These are phyloP conservation scores for Tetheella fluctuosa DNA, from an alignment of 2,888 invertebrate species.

Conservation along the genomic window DNA sequence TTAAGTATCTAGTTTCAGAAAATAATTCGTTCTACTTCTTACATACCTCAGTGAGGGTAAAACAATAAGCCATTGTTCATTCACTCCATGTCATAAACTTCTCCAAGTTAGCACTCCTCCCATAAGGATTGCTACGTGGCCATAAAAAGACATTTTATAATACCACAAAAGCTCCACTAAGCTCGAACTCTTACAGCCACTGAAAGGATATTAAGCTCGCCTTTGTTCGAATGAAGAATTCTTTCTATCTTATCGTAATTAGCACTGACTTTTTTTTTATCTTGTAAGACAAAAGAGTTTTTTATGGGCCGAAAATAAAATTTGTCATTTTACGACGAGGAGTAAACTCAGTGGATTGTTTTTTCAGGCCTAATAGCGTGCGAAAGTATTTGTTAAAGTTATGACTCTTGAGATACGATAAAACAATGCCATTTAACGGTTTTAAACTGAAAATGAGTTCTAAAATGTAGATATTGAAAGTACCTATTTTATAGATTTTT, in stretches of 20 bases:
- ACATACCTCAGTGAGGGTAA: neutral
- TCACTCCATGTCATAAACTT: conserved; percentile 3
- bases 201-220: conserved; percentile 6
- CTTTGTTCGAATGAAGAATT: conserved; percentile 13
- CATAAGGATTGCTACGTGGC: neutral
- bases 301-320: conserved; percentile 7
- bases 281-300: conserved; percentile 1
- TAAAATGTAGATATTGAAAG: too few relatives aligned
- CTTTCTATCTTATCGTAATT: conserved; percentile 12
- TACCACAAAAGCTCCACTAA: conserved; percentile 4
- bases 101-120: neutral
- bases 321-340: neutral
- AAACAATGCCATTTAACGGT: neutral
- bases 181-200: conserved; percentile 4
- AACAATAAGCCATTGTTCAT: neutral
- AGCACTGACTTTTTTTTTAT: neutral
- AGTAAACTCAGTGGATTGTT: neutral
- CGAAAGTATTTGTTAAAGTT: neutral
- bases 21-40: neutral
- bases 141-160: conserved; percentile 3
- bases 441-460: too few relatives aligned
- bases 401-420: neutral
- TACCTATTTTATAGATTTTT: too few relatives aligned
- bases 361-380: neutral
- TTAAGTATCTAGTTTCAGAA: too few relatives aligned